Evolutionary conservation across 1,140 invertebrate genomes (phyloP).

Genomic region (Drosophila sturtevanti): DNA sequence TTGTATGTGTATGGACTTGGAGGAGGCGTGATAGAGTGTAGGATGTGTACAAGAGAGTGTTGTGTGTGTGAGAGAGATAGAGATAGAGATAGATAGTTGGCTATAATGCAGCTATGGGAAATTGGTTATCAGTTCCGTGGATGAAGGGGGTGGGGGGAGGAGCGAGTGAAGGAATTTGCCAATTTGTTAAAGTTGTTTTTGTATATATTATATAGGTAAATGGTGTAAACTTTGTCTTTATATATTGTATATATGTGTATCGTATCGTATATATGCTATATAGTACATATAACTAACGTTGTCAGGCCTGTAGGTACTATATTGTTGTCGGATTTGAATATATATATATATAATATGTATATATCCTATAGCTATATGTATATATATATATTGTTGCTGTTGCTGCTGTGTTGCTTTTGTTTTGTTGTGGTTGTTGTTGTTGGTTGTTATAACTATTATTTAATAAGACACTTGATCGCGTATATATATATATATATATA

Average conservation of each 20-base stretch:
- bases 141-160: background rate
- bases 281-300: slow-evolving; percentile 67
- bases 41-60: slow-evolving; percentile 3
- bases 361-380: slow-evolving; percentile 30
- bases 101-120: slow-evolving; percentile 24
- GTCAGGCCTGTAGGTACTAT: slow-evolving; percentile 80
- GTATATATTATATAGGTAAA: slow-evolving; percentile 38
- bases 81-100: slow-evolving; percentile 3
- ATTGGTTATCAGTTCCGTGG: slow-evolving; percentile 36
- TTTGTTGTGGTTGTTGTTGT: slow-evolving; percentile 12
- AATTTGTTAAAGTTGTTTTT: slow-evolving; percentile 50
- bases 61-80: background rate
- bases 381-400: slow-evolving; percentile 57
- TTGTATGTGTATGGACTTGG: slow-evolving; percentile 25
- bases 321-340: slow-evolving; percentile 59
- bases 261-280: slow-evolving; percentile 48
- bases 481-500: slow-evolving; percentile 45
- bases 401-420: slow-evolving; percentile 34
- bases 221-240: slow-evolving; percentile 21
- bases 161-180: slow-evolving; percentile 41
- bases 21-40: slow-evolving; percentile 32
- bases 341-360: slow-evolving; percentile 14
- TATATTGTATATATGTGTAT: slow-evolving; percentile 48
- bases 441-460: slow-evolving; percentile 37
- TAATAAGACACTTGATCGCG: slow-evolving; percentile 80